Conservation (phyloP, 2,113 vertebrate species). For the Caretta caretta region DNA sequence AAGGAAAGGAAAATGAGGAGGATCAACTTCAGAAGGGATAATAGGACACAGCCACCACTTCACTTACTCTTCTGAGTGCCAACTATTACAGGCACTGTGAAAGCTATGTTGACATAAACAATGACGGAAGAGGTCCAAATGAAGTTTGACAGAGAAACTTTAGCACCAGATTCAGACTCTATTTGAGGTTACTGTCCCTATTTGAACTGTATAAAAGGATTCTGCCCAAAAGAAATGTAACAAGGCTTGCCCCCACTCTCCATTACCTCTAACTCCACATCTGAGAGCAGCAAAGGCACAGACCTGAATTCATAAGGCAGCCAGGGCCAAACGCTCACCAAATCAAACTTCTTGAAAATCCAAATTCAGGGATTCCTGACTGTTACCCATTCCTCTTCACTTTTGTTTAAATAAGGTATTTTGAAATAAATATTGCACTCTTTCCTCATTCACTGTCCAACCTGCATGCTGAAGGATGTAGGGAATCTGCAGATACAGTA, state of each 20-base stretch:
- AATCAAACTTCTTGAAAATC: too few species aligned
- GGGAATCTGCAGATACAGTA: not conserved
- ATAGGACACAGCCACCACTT: not conserved
- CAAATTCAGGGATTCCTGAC: not conserved
- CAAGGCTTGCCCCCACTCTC: not conserved
- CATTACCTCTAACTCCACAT: not conserved
- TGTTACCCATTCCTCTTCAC: not conserved
- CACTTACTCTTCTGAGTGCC: too few species aligned
- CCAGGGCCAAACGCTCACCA: too few species aligned
- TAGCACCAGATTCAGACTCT: not conserved
- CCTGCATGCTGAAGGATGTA: not conserved
- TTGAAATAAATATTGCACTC: not conserved
- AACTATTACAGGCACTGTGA: not conserved
- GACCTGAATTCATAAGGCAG: not conserved
- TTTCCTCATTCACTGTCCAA: not conserved
- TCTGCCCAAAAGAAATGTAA: not conserved
- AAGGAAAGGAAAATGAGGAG: not conserved
- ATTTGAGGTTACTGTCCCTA: not conserved
- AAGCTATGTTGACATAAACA: not conserved
- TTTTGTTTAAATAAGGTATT: not conserved
- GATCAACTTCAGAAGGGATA: not conserved
- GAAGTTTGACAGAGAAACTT: not conserved
- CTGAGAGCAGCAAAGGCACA: not conserved
- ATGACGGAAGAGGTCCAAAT: not conserved
- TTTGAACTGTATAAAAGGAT: not conserved